A percentile compares a stretch with the other conserved stretches of the same genome.
These are phyloP conservation scores for Mycetomoellerius zeteki DNA, from an alignment of 1,140 invertebrate genomes.

Conservation along the genomic window DNA sequence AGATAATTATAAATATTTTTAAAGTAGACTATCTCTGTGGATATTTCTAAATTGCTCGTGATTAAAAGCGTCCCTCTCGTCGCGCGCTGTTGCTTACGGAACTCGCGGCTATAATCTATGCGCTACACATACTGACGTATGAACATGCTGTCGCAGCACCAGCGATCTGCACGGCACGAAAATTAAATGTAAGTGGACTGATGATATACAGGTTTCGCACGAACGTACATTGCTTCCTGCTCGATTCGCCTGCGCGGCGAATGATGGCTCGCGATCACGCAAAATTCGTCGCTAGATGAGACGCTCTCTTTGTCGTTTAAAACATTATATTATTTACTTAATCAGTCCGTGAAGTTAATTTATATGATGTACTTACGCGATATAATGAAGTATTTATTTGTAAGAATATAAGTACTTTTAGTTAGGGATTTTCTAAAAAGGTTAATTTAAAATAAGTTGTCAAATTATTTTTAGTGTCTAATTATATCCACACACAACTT, in stretches of 20 bases:
- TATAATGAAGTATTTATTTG: neutral
- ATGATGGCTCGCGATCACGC: slow-evolving; percentile 54
- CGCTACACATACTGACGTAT: slow-evolving; percentile 26
- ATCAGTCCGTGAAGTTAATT: neutral
- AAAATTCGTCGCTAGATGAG: slow-evolving; percentile 41
- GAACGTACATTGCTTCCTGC: slow-evolving; percentile 47
- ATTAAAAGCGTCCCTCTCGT: slow-evolving; percentile 4
- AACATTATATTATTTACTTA: slow-evolving; percentile 15
- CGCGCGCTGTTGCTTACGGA: neutral
- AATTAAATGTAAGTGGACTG: slow-evolving; percentile 57
- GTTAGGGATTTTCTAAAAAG: neutral
- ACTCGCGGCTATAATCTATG: slow-evolving; percentile 24
- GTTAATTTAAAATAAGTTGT: slow-evolving; percentile 8
- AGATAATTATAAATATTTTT: slow-evolving; percentile 54
- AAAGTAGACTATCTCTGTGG: neutral
- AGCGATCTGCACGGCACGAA: slow-evolving; percentile 26
- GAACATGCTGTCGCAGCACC: slow-evolving; percentile 2
- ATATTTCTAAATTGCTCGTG: slow-evolving; percentile 37
- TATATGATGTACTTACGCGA: neutral
- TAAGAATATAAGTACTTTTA: neutral
- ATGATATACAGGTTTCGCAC: slow-evolving; percentile 59
- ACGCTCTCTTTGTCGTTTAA: neutral
- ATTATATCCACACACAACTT: too few relatives aligned
- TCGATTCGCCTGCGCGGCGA: slow-evolving; percentile 42
- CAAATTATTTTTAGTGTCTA: too few relatives aligned